These are phyloP conservation scores for Echinometra lucunter DNA, from an alignment of 53 echinoderm and acorn worm genomes.

Conservation along the genomic window DNA sequence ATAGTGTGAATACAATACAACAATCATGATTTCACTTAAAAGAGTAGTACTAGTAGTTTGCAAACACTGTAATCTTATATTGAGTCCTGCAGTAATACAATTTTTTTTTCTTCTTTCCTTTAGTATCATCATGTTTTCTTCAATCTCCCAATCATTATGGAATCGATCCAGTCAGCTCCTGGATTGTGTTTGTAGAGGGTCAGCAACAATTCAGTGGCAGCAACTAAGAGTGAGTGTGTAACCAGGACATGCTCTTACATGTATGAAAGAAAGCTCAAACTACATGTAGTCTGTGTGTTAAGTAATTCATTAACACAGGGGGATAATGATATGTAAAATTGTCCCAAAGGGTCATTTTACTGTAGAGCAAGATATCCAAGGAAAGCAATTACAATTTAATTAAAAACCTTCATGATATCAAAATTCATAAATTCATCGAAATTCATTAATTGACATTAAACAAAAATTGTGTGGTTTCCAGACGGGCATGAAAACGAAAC, in stretches of 20 bases:
- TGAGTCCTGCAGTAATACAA: not conserved
- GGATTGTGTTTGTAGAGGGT: not conserved
- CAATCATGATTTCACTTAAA: too few species aligned
- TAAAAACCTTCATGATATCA: too few species aligned
- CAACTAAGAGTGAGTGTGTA: slow-evolving; percentile 40
- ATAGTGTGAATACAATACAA: too few species aligned
- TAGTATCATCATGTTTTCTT: slow-evolving; percentile 34
- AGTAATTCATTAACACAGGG: not conserved
- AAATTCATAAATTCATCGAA: too few species aligned
- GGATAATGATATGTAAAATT: not conserved
- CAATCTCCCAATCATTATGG: slow-evolving; percentile 22
- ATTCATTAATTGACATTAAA: too few species aligned
- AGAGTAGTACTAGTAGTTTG: too few species aligned
- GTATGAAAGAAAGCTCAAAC: not conserved
- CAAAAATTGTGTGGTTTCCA: too few species aligned
- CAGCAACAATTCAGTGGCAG: slow-evolving; percentile 36
- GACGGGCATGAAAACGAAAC: too few species aligned
- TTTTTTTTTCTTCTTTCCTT: not conserved
- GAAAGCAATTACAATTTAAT: too few species aligned
- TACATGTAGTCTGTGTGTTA: not conserved
- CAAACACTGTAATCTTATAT: too few species aligned
- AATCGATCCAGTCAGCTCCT: slow-evolving; percentile 32
- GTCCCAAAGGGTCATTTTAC: not conserved
- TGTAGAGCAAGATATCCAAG: not conserved
- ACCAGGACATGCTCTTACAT: not conserved